Evolutionary conservation across 2,888 invertebrate species (phyloP).

Genomic region (Mythimna ferrago): DNA sequence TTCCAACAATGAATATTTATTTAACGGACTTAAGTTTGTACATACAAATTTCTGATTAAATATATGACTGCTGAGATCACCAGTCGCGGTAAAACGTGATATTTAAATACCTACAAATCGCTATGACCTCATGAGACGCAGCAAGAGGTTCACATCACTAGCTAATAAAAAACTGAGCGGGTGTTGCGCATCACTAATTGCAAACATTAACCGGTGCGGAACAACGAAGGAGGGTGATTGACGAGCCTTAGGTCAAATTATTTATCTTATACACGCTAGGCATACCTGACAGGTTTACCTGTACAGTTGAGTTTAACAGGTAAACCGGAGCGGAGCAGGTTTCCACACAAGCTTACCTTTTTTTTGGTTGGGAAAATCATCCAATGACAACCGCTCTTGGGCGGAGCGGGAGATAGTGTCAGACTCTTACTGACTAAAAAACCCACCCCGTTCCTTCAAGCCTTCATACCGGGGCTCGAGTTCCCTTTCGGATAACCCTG

Average conservation of each 20-base stretch:
- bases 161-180: slow-evolving; percentile 47
- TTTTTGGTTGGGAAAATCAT: too few species aligned
- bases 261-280: neutral
- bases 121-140: slow-evolving; percentile 60
- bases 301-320: too few species aligned
- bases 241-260: neutral
- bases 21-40: slow-evolving; percentile 17
- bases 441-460: too few species aligned
- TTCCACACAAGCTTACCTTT: too few species aligned
- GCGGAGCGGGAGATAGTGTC: too few species aligned
- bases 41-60: slow-evolving; percentile 50
- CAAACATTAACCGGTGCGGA: slow-evolving; percentile 25
- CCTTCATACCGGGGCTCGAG: too few species aligned
- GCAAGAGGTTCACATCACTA: slow-evolving; percentile 51
- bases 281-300: too few species aligned
- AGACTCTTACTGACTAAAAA: too few species aligned
- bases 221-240: slow-evolving; percentile 23
- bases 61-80: slow-evolving; percentile 61
- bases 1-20: slow-evolving; percentile 35
- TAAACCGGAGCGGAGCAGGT: too few species aligned
- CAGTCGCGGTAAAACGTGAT: slow-evolving; percentile 57
- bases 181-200: slow-evolving; percentile 53
- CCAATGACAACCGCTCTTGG: too few species aligned
- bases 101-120: slow-evolving; percentile 54
- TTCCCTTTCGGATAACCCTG: too few species aligned